Evolutionary conservation across 2,888 invertebrate species (phyloP).

Genomic region (Callinectes sapidus): DNA sequence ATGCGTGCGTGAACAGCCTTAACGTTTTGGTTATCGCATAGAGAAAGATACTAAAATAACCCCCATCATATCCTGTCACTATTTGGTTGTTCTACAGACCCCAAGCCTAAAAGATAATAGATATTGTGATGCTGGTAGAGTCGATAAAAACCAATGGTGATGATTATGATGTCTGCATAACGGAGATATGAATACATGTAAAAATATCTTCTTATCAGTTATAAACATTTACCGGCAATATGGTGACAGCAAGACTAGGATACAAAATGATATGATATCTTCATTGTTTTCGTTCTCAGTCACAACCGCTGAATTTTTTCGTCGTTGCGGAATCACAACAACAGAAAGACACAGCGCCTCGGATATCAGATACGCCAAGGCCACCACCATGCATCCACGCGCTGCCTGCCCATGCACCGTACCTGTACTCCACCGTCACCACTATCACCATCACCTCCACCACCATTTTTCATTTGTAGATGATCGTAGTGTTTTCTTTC

Average conservation of each 20-base stretch:
- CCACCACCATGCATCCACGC: background rate
- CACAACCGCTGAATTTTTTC: background rate
- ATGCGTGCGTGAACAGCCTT: too few relatives aligned
- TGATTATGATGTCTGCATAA: background rate
- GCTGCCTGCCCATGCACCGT: background rate
- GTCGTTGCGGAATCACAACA: background rate
- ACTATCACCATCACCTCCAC: background rate
- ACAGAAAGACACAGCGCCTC: background rate
- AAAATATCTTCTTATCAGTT: background rate
- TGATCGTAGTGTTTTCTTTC: too few relatives aligned
- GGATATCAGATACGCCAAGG: background rate
- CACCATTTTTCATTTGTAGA: too few relatives aligned
- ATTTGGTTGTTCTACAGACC: background rate
- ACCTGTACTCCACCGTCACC: background rate
- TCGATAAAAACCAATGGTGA: background rate
- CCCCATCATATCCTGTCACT: background rate
- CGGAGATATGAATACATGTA: background rate
- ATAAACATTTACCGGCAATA: background rate
- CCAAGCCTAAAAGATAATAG: background rate
- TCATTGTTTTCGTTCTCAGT: background rate
- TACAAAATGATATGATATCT: background rate
- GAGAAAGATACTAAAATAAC: background rate
- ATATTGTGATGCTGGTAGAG: background rate
- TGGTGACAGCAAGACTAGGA: background rate
- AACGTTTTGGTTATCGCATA: background rate